Evolutionary conservation across 2,113 vertebrate species (phyloP).

Genomic region (Herpetotheres cachinnans): DNA sequence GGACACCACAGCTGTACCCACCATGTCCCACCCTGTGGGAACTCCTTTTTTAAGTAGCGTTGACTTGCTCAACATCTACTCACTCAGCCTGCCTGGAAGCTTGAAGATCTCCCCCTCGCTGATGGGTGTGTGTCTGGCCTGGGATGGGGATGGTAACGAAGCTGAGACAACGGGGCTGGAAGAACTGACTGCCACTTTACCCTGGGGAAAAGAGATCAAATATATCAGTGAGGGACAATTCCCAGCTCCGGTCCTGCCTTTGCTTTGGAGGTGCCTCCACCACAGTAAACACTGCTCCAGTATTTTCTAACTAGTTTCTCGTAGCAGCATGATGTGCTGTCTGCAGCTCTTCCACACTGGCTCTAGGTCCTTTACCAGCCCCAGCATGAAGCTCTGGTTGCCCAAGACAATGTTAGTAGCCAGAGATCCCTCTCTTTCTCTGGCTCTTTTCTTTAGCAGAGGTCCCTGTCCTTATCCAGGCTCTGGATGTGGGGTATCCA

Average conservation of each 20-base stretch:
- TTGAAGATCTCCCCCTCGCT: constrained; percentile 74
- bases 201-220: constrained; percentile 37
- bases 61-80: constrained; percentile 47
- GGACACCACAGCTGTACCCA: neutral
- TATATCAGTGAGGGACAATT: accelerated
- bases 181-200: neutral
- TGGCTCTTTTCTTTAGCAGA: neutral
- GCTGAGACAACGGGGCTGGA: neutral
- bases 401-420: neutral
- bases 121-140: neutral
- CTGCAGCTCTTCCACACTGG: neutral
- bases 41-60: neutral
- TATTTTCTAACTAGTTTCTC: neutral
- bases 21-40: neutral
- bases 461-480: neutral
- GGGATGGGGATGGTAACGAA: neutral
- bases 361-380: neutral
- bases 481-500: neutral
- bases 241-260: neutral
- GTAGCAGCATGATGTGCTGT: neutral
- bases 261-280: neutral
- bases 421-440: neutral
- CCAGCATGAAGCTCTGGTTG: neutral
- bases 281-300: neutral
- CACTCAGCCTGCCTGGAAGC: constrained; percentile 84